Percentiles rank a stretch among this genome's conserved stretches.
phyloP scores from a whole-genome alignment of 53 echinoderm and acorn worm genomes.

The Hippasteria phrygiana region DNA sequence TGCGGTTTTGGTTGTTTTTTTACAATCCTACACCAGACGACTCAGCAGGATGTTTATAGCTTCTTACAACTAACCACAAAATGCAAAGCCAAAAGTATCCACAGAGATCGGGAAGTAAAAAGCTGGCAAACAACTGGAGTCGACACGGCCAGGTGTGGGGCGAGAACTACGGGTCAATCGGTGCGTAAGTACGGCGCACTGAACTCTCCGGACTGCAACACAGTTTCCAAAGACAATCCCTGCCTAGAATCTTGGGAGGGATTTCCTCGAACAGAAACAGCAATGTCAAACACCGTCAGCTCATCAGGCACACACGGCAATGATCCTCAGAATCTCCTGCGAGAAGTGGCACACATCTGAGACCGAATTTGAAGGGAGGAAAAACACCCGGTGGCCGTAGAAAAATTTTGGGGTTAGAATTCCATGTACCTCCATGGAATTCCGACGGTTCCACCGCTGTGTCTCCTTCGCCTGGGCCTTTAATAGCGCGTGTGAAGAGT shows the following conservation, averaged over 20 bases:
- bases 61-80: background rate
- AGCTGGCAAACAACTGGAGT: background rate
- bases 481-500: background rate
- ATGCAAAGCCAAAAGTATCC: background rate
- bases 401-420: background rate
- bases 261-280: background rate
- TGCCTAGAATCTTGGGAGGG: background rate
- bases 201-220: background rate
- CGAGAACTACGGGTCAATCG: background rate
- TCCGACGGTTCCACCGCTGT: slow-evolving; percentile 5
- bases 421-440: too few species aligned
- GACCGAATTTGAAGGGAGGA: slow-evolving; percentile 1
- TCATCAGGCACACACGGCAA: background rate
- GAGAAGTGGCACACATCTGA: slow-evolving; percentile 7
- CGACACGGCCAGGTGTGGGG: background rate
- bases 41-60: slow-evolving; percentile 21
- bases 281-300: slow-evolving; percentile 15
- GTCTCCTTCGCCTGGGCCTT: background rate
- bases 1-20: background rate
- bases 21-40: slow-evolving; percentile 21
- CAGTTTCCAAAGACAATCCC: background rate
- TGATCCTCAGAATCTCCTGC: background rate
- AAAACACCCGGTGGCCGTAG: slow-evolving; percentile 4
- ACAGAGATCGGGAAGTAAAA: background rate
- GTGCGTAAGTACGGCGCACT: background rate